Evolutionary conservation across 1,140 invertebrate species (phyloP).

Genomic region (Apocrypta bakeri): DNA sequence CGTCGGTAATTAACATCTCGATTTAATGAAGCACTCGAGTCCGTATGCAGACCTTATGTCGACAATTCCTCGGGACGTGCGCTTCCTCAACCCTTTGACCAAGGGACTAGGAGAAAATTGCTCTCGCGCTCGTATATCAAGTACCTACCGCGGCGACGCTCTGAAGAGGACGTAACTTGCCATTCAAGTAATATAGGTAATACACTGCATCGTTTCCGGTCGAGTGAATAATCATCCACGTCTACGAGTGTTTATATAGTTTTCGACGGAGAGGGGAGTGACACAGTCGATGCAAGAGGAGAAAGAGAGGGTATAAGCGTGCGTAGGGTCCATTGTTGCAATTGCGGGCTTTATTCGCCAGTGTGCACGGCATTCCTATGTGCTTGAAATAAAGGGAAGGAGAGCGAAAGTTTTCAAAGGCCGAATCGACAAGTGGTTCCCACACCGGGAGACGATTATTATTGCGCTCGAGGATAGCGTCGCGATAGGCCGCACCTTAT

Average conservation of each 20-base stretch:
- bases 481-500: slow-evolving; percentile 56
- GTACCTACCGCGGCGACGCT: slow-evolving; percentile 26
- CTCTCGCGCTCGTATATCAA: neutral
- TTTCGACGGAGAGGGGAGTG: slow-evolving; percentile 36
- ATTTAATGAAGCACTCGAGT: slow-evolving; percentile 69
- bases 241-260: slow-evolving; percentile 36
- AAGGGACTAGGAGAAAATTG: slow-evolving; percentile 10
- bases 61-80: slow-evolving; percentile 56
- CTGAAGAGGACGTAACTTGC: slow-evolving; percentile 62
- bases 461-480: slow-evolving; percentile 34
- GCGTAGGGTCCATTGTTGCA: slow-evolving; percentile 50
- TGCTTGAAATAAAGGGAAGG: slow-evolving; percentile 50
- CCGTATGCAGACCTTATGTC: slow-evolving; percentile 66
- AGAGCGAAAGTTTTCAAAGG: slow-evolving; percentile 44
- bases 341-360: neutral
- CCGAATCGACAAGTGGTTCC: slow-evolving; percentile 71
- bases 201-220: slow-evolving; percentile 69
- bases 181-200: slow-evolving; percentile 60
- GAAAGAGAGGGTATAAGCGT: slow-evolving; percentile 48
- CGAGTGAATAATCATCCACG: slow-evolving; percentile 69
- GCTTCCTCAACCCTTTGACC: slow-evolving; percentile 18
- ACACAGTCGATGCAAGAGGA: slow-evolving; percentile 48
- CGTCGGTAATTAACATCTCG: slow-evolving; percentile 69
- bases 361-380: slow-evolving; percentile 63
- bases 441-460: slow-evolving; percentile 59